Evolutionary conservation across 2,888 invertebrate species (phyloP).

Genomic region (Carterocephalus palaemon): DNA sequence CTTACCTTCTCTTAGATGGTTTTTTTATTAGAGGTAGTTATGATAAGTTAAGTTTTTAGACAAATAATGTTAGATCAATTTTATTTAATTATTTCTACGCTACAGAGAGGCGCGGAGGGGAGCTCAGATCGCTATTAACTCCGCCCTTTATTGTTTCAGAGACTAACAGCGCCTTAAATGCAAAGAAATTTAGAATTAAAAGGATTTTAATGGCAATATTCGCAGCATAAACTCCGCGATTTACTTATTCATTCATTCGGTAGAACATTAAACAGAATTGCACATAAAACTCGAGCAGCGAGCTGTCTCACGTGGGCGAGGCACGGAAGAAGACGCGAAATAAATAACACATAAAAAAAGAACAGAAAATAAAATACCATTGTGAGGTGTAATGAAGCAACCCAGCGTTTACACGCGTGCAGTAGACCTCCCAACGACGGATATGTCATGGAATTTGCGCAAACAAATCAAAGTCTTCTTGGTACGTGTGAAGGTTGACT

Average conservation of each 20-base stretch:
- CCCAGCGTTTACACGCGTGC: conserved; percentile 19
- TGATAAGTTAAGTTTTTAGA: too few species aligned
- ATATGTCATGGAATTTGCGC: conserved; percentile 3
- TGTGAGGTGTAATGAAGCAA: conserved; percentile 23
- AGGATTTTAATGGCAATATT: conserved; percentile 7
- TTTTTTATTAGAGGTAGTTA: too few species aligned
- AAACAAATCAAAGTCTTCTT: not conserved
- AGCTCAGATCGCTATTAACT: too few species aligned
- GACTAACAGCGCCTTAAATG: too few species aligned
- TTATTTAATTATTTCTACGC: too few species aligned
- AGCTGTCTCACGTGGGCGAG: conserved; percentile 22
- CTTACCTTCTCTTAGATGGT: too few species aligned
- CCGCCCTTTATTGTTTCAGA: too few species aligned
- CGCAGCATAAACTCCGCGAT: conserved; percentile 7
- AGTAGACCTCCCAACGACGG: conserved; percentile 3
- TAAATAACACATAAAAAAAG: conserved; percentile 23
- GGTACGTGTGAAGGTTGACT: not conserved
- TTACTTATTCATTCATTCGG: conserved; percentile 22
- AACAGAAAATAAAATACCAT: conserved; percentile 23
- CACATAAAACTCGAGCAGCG: conserved; percentile 15
- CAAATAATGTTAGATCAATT: too few species aligned
- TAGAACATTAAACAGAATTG: conserved; percentile 21
- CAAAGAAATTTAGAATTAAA: conserved; percentile 7
- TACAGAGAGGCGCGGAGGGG: too few species aligned
- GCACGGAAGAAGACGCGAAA: conserved; percentile 21